A percentile compares a stretch with the other conserved stretches of the same genome.
Conservation (phyloP, 1,140 invertebrate genomes). For the Sesamia nonagrioides region DNA sequence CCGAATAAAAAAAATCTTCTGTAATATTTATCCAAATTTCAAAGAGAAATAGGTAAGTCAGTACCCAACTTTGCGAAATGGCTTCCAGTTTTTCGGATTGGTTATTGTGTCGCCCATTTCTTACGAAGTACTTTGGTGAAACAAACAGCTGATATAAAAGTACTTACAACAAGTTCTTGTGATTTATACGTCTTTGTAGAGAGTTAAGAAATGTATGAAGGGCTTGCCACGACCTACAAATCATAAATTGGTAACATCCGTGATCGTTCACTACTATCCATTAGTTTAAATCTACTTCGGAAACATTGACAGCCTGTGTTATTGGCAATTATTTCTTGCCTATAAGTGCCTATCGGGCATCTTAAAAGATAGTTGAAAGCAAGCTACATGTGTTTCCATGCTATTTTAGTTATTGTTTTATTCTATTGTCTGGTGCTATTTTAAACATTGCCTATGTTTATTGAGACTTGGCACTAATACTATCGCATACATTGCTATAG, state of each 20-base stretch:
- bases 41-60: not conserved
- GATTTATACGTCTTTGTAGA: slow-evolving; percentile 6
- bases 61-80: not conserved
- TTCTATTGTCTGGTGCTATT: not conserved
- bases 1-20: not conserved
- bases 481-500: too few relatives aligned
- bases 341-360: not conserved
- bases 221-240: slow-evolving; percentile 24
- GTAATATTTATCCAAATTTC: not conserved
- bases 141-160: slow-evolving; percentile 13
- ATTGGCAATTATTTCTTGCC: slow-evolving; percentile 30
- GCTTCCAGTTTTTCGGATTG: not conserved
- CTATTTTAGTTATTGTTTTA: not conserved
- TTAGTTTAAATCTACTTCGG: slow-evolving; percentile 58
- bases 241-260: slow-evolving; percentile 66
- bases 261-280: slow-evolving; percentile 50
- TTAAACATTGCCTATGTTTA: not conserved
- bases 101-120: not conserved
- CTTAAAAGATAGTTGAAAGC: not conserved
- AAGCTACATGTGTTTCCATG: not conserved
- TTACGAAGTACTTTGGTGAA: not conserved
- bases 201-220: slow-evolving; percentile 41
- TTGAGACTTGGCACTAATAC: too few relatives aligned
- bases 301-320: slow-evolving; percentile 53
- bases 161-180: not conserved